phyloP scores from a whole-genome alignment of 2,797 vertebrate genomes.

The Sandelia bainsii region DNA sequence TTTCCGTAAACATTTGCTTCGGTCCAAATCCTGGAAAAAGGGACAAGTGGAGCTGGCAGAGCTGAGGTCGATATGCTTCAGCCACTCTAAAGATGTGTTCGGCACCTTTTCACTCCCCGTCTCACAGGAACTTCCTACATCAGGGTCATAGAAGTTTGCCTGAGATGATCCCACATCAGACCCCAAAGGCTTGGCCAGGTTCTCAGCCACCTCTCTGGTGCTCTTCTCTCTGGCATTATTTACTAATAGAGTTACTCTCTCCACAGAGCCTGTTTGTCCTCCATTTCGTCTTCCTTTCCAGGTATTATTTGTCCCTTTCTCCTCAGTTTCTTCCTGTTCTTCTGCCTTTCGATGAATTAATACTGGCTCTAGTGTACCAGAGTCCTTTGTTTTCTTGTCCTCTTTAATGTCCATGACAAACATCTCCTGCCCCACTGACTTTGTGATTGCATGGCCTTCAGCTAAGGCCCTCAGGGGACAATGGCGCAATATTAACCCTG shows the following conservation, averaged over 20 bases:
- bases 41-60: slow-evolving; percentile 84
- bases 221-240: slow-evolving; percentile 66
- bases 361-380: not conserved
- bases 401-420: slow-evolving; percentile 29
- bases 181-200: slow-evolving; percentile 85
- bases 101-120: slow-evolving; percentile 49
- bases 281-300: slow-evolving; percentile 10
- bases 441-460: slow-evolving; percentile 4
- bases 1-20: slow-evolving; percentile 60
- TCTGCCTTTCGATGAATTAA: slow-evolving; percentile 19
- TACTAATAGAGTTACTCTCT: not conserved
- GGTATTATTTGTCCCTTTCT: not conserved
- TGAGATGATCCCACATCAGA: slow-evolving; percentile 72
- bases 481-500: slow-evolving; percentile 41
- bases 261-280: slow-evolving; percentile 7
- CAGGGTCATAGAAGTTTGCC: slow-evolving; percentile 68
- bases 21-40: slow-evolving; percentile 86
- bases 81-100: slow-evolving; percentile 48
- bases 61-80: slow-evolving; percentile 63
- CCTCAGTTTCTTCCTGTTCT: slow-evolving; percentile 16
- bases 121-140: slow-evolving; percentile 76
- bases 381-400: slow-evolving; percentile 27
- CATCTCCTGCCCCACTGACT: slow-evolving; percentile 34
- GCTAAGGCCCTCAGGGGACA: slow-evolving; percentile 30
- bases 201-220: slow-evolving; percentile 86